A percentile compares a stretch with the other conserved stretches of the same genome.
Conservation (phyloP, 2,797 vertebrate genomes). For the Lates japonicus region DNA sequence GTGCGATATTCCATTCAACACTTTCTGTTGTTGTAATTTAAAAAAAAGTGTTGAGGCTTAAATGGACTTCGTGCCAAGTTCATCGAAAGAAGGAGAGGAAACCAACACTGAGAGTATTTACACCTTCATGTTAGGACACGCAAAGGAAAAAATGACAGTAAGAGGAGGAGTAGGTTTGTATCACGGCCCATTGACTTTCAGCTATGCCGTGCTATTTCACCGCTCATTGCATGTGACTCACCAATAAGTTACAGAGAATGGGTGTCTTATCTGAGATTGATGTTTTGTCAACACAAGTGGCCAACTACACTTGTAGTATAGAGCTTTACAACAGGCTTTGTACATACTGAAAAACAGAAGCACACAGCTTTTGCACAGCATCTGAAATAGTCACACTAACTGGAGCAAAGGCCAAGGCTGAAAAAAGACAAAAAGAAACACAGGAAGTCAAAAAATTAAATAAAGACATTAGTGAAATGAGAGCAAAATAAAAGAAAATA, state of each 20-base stretch:
- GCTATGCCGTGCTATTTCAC: constrained; percentile 44
- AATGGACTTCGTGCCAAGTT: constrained; percentile 10
- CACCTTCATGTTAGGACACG: constrained; percentile 17
- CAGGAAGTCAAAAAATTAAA: constrained; percentile 3
- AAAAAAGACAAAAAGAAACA: background rate
- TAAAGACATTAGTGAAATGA: constrained; percentile 17
- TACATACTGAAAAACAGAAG: constrained; percentile 2
- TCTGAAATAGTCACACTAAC: background rate
- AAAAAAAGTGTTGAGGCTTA: background rate
- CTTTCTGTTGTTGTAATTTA: too few relatives aligned
- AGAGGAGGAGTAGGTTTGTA: constrained; percentile 25
- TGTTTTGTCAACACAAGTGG: constrained; percentile 35
- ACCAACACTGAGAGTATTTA: background rate
- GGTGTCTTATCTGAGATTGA: constrained; percentile 39
- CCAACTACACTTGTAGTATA: background rate
- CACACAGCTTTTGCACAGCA: background rate
- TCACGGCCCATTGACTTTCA: constrained; percentile 27
- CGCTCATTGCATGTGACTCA: constrained; percentile 29
- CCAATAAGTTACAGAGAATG: constrained; percentile 24
- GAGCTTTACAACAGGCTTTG: background rate
- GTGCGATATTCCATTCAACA: background rate
- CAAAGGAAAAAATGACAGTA: constrained; percentile 6
- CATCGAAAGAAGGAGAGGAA: constrained; percentile 8
- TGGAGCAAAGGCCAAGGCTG: background rate
- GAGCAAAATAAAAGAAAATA: constrained; percentile 7